Percentiles rank a stretch among this genome's conserved stretches.
Conservation (phyloP, 2,113 vertebrate species). For the Herpetotheres cachinnans region DNA sequence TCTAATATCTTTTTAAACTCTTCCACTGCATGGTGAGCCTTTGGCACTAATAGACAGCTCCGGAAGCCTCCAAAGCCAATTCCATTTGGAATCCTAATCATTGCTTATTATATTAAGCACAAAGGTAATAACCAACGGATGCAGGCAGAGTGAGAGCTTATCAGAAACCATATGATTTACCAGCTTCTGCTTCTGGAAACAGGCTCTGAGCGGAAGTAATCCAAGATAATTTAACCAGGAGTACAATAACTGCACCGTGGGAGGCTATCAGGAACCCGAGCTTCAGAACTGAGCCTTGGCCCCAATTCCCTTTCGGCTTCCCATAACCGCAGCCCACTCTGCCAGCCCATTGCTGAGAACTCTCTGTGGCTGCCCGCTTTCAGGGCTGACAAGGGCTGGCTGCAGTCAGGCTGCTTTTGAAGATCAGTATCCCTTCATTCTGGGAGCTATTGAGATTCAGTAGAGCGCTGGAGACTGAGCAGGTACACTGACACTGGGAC, state of each 20-base stretch:
- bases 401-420: not conserved
- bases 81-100: conserved; percentile 46
- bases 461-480: not conserved
- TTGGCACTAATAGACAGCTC: not conserved
- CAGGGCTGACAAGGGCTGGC: not conserved
- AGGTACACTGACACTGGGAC: not conserved
- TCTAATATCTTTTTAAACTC: not conserved
- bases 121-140: not conserved
- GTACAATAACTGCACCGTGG: not conserved
- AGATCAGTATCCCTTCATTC: not conserved
- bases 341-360: not conserved
- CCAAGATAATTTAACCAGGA: conserved; percentile 32
- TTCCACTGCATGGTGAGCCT: not conserved
- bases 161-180: conserved; percentile 14
- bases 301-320: not conserved
- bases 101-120: conserved; percentile 41
- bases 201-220: conserved; percentile 20
- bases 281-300: not conserved
- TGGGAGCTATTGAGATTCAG: not conserved
- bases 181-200: conserved; percentile 19
- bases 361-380: not conserved
- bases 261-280: not conserved
- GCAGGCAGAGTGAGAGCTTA: not conserved
- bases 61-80: conserved; percentile 6
- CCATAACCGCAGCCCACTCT: not conserved